Evolutionary conservation across 2,113 vertebrate genomes (phyloP), one percentile per base, ranked within the genome.

Genomic region (Entomyzon cyanotis): DNA sequence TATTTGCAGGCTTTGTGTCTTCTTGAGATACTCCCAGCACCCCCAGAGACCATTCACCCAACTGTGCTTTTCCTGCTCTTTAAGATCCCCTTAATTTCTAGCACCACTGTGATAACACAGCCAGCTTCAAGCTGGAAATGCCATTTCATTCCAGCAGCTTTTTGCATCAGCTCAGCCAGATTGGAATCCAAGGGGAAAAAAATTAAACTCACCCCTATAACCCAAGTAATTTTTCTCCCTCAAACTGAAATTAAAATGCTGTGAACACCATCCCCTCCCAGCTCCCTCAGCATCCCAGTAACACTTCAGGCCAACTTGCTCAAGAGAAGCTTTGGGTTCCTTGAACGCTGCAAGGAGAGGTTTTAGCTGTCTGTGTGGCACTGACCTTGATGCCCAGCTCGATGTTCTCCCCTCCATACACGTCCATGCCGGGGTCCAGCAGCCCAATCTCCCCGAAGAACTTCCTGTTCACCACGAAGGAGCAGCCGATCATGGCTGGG

Each of bases 401-500:
- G 28, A 99, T 99, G 85, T 99, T 99, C 96, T 99, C 99, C 84
- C 99, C 99, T 79, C 99, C 99, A 0, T 99, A 99, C 52, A 99
- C 99, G 16, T 99, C 99, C 99, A 99, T 99, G 68, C 99, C 99
- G 0, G 99, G 98, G 96, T 99, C 99, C 7, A 99, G 98, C 42
- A 99, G 98, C 23, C 99, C 99, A 0, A 99, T 98, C 90, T 99
- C 98, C 44, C 98, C 99, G 11, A 99, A 99, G 97, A 99, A 99
- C 22, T 98, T 98, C 12, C 99, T 98, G 95, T 99, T 98, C 73
- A 98, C 99, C 93, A 99, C 99, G 21, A 99, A 99, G 1, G 99
- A 99, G 96, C 99, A 99, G 89, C 99, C 99, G 7, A 99, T 99
- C 99, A 99, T 99, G 16, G 99, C 99, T 0, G 99, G 99, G 0